Base-by-base conservation (phyloP, 2,888 invertebrate genomes). In the Arge pagana region DNA sequence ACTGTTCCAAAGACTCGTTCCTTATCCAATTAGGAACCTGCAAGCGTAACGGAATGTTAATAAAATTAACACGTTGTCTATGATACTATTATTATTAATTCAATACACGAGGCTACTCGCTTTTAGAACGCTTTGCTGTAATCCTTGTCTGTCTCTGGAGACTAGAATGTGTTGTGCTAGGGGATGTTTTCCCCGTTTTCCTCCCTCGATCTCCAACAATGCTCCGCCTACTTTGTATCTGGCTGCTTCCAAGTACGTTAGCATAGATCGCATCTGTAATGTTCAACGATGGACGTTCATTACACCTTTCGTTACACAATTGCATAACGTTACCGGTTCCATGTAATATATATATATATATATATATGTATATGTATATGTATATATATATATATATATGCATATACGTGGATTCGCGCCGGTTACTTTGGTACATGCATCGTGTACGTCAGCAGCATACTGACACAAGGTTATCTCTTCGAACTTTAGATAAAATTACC, bases 201-300 rank as follows among this genome's bases (percentile, higher is more conserved):
- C 82, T 62, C 87, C 88, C 69, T 94, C 93, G 57, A 95, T 74
- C 71, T 93, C 93, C 50, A 88, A 85, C 42, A 96, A 77, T 21
- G 89, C 89, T 43, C 88, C 86, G 51, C 91, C 88, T 37, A 96
- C 85, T 79, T 96, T 96, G 73, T 88, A 90, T 61, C 91, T 85
- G 8, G 93, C 88, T 3, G 94, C 96, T 77, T 96, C 96, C 67
- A 96, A 79, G 73, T 94, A 96, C 10, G 93, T 89, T 60, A 95
- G 79, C 90, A 94, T 94, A 15, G 93, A 91, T 70, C 90, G 87
- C 83, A 95, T 93, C 95, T 96, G 77, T 4, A 79, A 79, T n/a
- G n/a, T n/a, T n/a, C n/a, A n/a, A n/a, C n/a, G n/a, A n/a, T n/a
- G n/a, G 57, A 52, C 56, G 54, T 37, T 58, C 19, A 49, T 56